Conservation (phyloP, 2,888 invertebrate species). For the Pseudococcus viburni region DNA sequence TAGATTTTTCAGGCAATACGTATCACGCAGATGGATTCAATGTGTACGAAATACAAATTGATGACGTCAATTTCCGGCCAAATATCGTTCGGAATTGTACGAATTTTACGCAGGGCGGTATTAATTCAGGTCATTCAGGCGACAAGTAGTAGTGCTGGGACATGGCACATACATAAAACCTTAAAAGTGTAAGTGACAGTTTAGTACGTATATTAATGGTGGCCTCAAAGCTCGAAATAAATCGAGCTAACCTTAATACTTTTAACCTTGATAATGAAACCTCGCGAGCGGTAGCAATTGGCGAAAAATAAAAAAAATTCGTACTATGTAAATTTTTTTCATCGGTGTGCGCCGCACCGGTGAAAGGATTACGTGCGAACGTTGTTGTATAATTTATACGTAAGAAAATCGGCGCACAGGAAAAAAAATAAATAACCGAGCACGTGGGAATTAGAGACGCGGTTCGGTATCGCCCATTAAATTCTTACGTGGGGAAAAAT, state of each 20-base stretch:
- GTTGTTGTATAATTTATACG: slow-evolving; percentile 2
- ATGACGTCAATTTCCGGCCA: slow-evolving; percentile 22
- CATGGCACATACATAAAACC: not conserved
- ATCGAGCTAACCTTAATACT: slow-evolving; percentile 33
- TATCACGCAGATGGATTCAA: too few relatives aligned
- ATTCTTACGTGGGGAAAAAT: not conserved
- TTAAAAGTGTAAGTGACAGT: slow-evolving; percentile 52
- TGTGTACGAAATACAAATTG: not conserved
- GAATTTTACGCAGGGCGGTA: not conserved
- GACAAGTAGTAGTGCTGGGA: not conserved
- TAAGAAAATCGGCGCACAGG: not conserved
- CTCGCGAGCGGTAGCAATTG: slow-evolving; percentile 1
- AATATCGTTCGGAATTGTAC: not conserved
- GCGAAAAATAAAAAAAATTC: slow-evolving; percentile 41
- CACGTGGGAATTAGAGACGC: slow-evolving; percentile 33
- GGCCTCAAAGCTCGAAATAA: slow-evolving; percentile 24
- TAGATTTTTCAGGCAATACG: too few relatives aligned
- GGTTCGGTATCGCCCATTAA: not conserved
- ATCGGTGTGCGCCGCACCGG: not conserved
- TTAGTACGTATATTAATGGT: not conserved
- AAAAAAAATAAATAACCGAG: slow-evolving; percentile 4
- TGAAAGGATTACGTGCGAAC: not conserved
- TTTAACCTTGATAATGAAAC: slow-evolving; percentile 53
- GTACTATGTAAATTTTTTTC: slow-evolving; percentile 20
- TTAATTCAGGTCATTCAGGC: too few relatives aligned